These are phyloP conservation scores for Oostethus manadensis DNA, from an alignment of 2,113 vertebrate species.

Conservation along the genomic window DNA sequence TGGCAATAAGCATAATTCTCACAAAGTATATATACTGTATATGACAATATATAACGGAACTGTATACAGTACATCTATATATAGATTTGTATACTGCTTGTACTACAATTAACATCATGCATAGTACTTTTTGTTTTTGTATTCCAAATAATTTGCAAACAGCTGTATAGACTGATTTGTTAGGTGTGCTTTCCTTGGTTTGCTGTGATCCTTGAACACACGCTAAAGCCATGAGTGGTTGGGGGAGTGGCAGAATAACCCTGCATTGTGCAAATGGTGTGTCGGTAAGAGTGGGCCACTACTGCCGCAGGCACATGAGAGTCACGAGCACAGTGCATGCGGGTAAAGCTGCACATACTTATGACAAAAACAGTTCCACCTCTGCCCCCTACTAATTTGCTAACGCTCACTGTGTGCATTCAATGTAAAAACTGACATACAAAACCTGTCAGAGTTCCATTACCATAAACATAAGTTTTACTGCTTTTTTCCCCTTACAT, in stretches of 20 bases:
- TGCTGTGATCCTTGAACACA: slow-evolving; percentile 50
- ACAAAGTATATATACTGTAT: slow-evolving; percentile 42
- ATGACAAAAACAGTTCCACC: slow-evolving; percentile 30
- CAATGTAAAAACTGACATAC: slow-evolving; percentile 60
- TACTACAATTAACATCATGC: slow-evolving; percentile 72
- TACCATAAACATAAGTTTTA: slow-evolving; percentile 29
- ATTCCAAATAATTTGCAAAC: slow-evolving; percentile 59
- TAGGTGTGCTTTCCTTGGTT: slow-evolving; percentile 70
- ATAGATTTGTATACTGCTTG: slow-evolving; percentile 30
- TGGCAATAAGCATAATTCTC: slow-evolving; percentile 54
- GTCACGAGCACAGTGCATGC: slow-evolving; percentile 66
- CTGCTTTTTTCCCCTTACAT: slow-evolving; percentile 11
- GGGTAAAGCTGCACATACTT: slow-evolving; percentile 60
- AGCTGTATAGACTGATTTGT: slow-evolving; percentile 63
- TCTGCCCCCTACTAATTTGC: slow-evolving; percentile 12
- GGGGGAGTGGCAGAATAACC: slow-evolving; percentile 24
- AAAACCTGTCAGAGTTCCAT: slow-evolving; percentile 50
- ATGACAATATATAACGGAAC: slow-evolving; percentile 19
- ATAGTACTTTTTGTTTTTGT: slow-evolving; percentile 60
- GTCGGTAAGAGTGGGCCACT: slow-evolving; percentile 40
- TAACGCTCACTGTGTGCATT: slow-evolving; percentile 35
- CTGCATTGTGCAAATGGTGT: slow-evolving; percentile 43
- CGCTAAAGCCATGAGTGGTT: slow-evolving; percentile 48
- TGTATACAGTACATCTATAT: not conserved
- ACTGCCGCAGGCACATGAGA: slow-evolving; percentile 53